Evolutionary conservation across 2,113 vertebrate genomes (phyloP), one percentile per base, ranked within the genome.

Genomic region (Melanerpes formicivorus): DNA sequence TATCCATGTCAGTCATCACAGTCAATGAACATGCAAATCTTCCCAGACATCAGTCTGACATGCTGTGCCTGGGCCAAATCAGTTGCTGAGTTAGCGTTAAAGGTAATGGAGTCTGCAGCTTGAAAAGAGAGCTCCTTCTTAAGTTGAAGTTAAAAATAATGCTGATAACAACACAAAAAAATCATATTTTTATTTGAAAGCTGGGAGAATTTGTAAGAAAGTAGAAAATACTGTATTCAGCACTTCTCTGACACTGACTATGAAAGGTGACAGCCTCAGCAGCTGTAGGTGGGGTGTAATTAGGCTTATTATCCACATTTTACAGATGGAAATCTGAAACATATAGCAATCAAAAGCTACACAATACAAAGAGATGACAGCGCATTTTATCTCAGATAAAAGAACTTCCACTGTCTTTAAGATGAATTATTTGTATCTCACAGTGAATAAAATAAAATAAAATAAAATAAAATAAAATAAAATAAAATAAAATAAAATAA

Each of bases 211-310:
- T 80, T 23, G 60, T 26, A 25, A 52, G 22, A 25, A 52, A 52
- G 23, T 25, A 77, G 32, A 75, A 92, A 92, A 79, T 44, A 6
- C 30, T 81, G 69, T 58, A 84, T 79, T 87, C 81, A 92, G 63
- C 63, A 66, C 5, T 81, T 71, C 30, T 89, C 58, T 73, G 87
- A 73, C 27, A 74, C 76, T 81, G 22, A 40, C 78, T 83, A 29
- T 78, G 64, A 91, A 91, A 91, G 79, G 91, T 93, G 87, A 85
- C 81, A 92, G 89, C 75, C 84, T 92, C 75, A 84, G 59, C 56
- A 92, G 40, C 93, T 93, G 81, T 80, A 92, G 85, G 86, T 88
- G 84, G 62, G 74, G 71, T 48, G 34, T 60, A 94, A 90, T 91
- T 91, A 91, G 54, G 27, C 46, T 80, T 83, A 88, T 91, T 94